These are phyloP conservation scores for Microtus oregoni DNA, from an alignment of 2,113 vertebrate genomes.

Conservation along the genomic window DNA sequence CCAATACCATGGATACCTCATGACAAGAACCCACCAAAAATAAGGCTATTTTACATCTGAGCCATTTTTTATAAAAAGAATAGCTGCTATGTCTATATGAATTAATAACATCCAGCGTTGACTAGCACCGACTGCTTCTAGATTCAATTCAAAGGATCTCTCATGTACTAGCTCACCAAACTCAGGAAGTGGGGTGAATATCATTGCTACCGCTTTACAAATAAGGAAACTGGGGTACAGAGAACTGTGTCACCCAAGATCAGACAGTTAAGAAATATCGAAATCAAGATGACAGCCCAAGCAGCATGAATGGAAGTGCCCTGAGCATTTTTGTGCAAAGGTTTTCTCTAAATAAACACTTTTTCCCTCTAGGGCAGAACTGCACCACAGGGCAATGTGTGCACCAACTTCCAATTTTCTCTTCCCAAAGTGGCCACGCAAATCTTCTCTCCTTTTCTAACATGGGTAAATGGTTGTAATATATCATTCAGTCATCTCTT, in stretches of 20 bases:
- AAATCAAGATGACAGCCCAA: not conserved
- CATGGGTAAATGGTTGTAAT: not conserved
- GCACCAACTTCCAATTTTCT: not conserved
- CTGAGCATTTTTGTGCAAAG: not conserved
- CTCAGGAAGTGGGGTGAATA: not conserved
- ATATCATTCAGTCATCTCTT: not conserved
- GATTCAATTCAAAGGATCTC: not conserved
- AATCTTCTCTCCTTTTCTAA: not conserved
- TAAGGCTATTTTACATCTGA: slow-evolving; percentile 18
- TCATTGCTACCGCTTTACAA: not conserved
- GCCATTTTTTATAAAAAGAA: slow-evolving; percentile 20
- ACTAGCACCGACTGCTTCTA: not conserved
- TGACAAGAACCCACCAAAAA: not conserved
- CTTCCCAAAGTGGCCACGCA: slow-evolving; percentile 12
- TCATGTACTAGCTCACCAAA: not conserved
- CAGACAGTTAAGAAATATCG: not conserved
- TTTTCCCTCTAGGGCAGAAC: not conserved
- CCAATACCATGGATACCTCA: not conserved
- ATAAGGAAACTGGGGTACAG: slow-evolving; percentile 1
- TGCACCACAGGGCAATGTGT: not conserved
- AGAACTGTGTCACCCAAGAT: not conserved
- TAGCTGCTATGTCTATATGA: not conserved
- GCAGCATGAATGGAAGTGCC: not conserved
- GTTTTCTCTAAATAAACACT: not conserved
- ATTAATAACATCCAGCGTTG: not conserved